Percentiles rank a stretch among this genome's conserved stretches.
These are phyloP conservation scores for Echinometra lucunter DNA, from an alignment of 53 echinoderm and acorn worm genomes.

Conservation along the genomic window DNA sequence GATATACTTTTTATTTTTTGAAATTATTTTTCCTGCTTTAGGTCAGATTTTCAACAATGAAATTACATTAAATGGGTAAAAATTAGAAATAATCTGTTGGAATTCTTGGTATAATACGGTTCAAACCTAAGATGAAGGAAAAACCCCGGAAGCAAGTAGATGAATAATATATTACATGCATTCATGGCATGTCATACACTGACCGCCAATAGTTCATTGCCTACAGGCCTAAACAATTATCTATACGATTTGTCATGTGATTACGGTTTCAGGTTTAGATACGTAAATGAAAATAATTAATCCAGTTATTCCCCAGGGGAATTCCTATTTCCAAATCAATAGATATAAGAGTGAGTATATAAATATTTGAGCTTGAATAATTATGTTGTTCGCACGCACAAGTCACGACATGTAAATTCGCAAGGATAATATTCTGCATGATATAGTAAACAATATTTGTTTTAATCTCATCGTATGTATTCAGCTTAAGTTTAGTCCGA, in stretches of 20 bases:
- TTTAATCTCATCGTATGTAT: no score
- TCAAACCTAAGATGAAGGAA: background rate
- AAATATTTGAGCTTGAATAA: background rate
- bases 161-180: background rate
- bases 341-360: background rate
- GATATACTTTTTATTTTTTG: no score
- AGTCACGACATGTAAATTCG: background rate
- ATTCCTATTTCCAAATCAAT: background rate
- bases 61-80: no score
- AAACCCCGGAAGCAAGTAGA: background rate
- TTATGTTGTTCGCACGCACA: background rate
- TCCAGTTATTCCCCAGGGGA: constrained; percentile 14
- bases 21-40: no score
- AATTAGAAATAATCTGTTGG: no score
- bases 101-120: no score
- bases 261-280: background rate
- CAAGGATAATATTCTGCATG: no score
- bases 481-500: no score
- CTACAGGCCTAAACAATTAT: background rate
- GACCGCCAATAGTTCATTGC: background rate
- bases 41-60: no score
- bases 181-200: background rate
- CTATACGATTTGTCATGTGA: background rate
- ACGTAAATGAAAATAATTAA: background rate
- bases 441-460: no score